Conservation (phyloP, 2,113 vertebrate genomes). For the Thalassoma bifasciatum region DNA sequence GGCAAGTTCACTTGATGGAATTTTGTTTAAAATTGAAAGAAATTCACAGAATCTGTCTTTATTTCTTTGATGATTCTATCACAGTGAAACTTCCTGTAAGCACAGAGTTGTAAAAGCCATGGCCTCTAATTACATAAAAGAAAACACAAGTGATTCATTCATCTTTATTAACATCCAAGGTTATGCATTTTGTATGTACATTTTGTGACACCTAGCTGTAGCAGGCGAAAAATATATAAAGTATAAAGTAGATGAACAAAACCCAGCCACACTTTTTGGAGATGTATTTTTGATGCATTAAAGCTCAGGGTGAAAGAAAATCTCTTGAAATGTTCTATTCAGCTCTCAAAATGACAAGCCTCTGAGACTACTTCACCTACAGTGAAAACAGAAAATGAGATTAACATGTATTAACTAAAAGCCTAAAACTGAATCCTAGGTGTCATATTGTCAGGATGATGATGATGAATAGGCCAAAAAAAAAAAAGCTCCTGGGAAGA, state of each 20-base stretch:
- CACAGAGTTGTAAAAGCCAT: too few species aligned
- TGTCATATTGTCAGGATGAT: not conserved
- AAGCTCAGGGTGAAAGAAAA: constrained; percentile 17
- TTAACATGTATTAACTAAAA: not conserved
- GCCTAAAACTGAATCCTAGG: constrained; percentile 2
- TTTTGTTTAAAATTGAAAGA: not conserved
- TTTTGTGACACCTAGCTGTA: not conserved
- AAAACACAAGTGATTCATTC: too few species aligned
- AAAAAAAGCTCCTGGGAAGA: not conserved
- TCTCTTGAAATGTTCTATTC: constrained; percentile 20
- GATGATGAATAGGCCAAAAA: not conserved
- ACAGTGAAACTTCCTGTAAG: too few species aligned
- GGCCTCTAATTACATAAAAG: not conserved
- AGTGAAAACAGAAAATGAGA: constrained; percentile 9
- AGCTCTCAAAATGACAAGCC: constrained; percentile 6
- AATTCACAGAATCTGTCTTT: not conserved
- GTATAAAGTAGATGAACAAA: constrained; percentile 10
- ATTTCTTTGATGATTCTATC: not conserved
- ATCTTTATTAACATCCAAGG: not conserved
- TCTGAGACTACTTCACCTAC: constrained; percentile 19
- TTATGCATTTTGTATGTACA: not conserved
- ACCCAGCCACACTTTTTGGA: constrained; percentile 23
- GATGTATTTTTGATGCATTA: constrained; percentile 12
- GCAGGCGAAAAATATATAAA: constrained; percentile 7
- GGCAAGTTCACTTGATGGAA: constrained; percentile 22